Conservation (phyloP, 2,797 vertebrate genomes). For the Pachyuromys duprasi region DNA sequence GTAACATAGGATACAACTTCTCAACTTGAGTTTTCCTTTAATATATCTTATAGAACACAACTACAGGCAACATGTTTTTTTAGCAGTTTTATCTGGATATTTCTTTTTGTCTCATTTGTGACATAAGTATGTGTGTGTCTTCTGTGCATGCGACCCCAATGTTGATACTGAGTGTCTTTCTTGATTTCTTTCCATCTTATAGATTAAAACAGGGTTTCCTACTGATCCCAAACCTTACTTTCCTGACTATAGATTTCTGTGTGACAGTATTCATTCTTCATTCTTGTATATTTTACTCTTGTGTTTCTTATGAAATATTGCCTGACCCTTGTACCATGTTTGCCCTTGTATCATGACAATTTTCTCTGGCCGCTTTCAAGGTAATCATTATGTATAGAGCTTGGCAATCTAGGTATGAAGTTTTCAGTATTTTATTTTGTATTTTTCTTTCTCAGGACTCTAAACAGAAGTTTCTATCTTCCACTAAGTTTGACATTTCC, state of each 20-base stretch:
- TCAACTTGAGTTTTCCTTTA: neutral
- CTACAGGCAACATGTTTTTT: neutral
- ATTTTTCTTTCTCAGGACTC: neutral
- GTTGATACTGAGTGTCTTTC: neutral
- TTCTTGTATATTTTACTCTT: neutral
- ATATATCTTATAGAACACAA: neutral
- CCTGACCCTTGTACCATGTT: fast-evolving
- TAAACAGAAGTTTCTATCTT: neutral
- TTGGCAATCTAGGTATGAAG: neutral
- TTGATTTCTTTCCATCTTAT: neutral
- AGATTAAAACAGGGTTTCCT: neutral
- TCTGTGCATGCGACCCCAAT: neutral
- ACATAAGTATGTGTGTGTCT: neutral
- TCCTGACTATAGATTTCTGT: neutral
- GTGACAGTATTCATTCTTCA: neutral
- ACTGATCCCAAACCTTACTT: neutral
- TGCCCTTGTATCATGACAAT: neutral
- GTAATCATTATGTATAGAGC: neutral
- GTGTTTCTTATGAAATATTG: neutral
- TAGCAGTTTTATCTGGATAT: neutral
- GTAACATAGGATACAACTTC: neutral
- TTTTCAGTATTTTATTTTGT: neutral
- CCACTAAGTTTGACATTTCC: neutral
- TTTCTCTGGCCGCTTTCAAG: neutral
- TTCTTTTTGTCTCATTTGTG: neutral